Conservation (phyloP, 2,888 invertebrate genomes). For the Zeuzera pyrina region DNA sequence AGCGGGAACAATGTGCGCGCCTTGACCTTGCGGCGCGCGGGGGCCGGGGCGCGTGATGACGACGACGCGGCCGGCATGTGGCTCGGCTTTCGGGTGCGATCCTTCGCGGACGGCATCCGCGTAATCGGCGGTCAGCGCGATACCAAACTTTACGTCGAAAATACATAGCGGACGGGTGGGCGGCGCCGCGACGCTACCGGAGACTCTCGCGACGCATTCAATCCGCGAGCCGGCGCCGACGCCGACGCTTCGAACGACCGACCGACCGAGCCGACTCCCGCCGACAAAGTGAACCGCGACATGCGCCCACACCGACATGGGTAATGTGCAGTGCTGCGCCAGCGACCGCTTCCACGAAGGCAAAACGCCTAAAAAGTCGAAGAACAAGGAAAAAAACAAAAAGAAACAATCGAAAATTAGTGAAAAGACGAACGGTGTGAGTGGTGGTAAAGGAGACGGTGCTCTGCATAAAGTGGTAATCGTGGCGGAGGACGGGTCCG, state of each 20-base stretch:
- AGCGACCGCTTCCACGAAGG: conserved; percentile 58
- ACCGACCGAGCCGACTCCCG: conserved; percentile 64
- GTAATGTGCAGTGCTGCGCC: conserved; percentile 72
- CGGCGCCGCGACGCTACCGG: conserved; percentile 49
- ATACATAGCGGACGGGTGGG: conserved; percentile 55
- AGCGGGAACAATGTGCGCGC: conserved; percentile 61
- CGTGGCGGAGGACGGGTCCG: conserved; percentile 52
- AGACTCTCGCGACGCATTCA: conserved; percentile 49
- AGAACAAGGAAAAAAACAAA: conserved; percentile 36
- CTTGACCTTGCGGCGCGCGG: conserved; percentile 68
- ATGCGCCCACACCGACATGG: conserved; percentile 67
- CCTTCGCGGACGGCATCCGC: conserved; percentile 68
- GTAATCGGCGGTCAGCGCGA: conserved; percentile 65
- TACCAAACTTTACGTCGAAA: conserved; percentile 57
- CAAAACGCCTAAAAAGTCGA: conserved; percentile 48
- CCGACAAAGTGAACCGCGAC: conserved; percentile 58
- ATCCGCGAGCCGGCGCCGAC: conserved; percentile 69
- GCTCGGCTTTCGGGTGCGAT: conserved; percentile 71
- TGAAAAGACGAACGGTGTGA: conserved; percentile 51
- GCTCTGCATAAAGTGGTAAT: conserved; percentile 42
- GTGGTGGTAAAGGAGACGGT: conserved; percentile 45
- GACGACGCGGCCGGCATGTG: conserved; percentile 63
- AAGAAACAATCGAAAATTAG: conserved; percentile 22
- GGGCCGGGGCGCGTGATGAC: conserved; percentile 62
- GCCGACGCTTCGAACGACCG: conserved; percentile 70